Evolutionary conservation across 2,797 vertebrate genomes (phyloP).

Genomic region (Eidolon dupreanum): DNA sequence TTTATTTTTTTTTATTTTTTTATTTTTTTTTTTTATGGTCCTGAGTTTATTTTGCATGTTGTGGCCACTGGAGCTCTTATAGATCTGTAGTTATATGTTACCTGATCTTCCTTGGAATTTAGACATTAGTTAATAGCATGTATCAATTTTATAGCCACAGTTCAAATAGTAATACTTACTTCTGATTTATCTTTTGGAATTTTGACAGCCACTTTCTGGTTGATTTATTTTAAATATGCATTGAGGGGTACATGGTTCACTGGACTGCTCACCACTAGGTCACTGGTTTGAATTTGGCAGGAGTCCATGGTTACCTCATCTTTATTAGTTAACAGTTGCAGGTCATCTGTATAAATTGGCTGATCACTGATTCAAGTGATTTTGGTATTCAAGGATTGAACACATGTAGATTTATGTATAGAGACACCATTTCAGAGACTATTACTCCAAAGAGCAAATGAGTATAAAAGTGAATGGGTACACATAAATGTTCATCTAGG

Average conservation of each 20-base stretch:
- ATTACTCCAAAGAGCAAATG: background rate
- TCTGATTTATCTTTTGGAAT: slow-evolving; percentile 67
- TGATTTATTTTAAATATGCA: slow-evolving; percentile 70
- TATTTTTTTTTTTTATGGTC: slow-evolving; percentile 50
- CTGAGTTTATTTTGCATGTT: slow-evolving; percentile 43
- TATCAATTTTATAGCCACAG: background rate
- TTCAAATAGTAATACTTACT: slow-evolving; percentile 18
- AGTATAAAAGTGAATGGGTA: background rate
- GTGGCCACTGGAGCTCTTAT: background rate
- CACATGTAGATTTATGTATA: background rate
- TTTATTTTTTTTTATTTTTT: background rate
- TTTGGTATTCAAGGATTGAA: background rate
- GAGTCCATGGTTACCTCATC: slow-evolving; percentile 76
- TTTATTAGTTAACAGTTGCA: slow-evolving; percentile 70
- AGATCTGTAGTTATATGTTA: slow-evolving; percentile 45
- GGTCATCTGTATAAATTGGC: slow-evolving; percentile 50
- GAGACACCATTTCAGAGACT: slow-evolving; percentile 30
- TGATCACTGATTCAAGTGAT: slow-evolving; percentile 63
- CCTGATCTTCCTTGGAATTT: slow-evolving; percentile 10
- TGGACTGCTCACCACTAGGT: slow-evolving; percentile 60
- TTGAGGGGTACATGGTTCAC: slow-evolving; percentile 44
- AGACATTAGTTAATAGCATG: slow-evolving; percentile 10
- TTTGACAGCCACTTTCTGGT: slow-evolving; percentile 67
- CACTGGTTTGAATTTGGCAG: slow-evolving; percentile 73
- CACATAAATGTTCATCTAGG: background rate